These are phyloP conservation scores for Netelia inedita DNA, from an alignment of 2,888 invertebrate species.

Conservation along the genomic window DNA sequence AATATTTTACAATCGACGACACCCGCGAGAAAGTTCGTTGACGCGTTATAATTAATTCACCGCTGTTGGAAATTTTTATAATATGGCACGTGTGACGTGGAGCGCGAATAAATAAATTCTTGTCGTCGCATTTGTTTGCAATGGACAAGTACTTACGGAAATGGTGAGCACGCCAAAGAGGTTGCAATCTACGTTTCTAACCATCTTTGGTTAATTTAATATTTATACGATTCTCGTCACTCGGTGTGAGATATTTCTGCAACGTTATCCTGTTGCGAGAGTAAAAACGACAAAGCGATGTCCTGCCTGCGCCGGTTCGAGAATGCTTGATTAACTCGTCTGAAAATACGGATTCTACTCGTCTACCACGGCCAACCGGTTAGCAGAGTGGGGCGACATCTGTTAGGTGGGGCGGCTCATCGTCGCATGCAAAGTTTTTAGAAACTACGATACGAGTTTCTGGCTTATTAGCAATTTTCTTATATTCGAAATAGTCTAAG, in stretches of 20 bases:
- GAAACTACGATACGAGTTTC: conserved; percentile 48
- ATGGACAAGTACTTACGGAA: conserved; percentile 45
- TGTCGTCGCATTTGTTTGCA: background rate
- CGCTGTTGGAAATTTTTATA: background rate
- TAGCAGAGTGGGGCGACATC: conserved; percentile 52
- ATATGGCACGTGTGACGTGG: background rate
- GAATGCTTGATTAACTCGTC: conserved; percentile 45
- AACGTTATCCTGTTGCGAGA: background rate
- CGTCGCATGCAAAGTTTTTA: conserved; percentile 23
- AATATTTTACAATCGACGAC: background rate
- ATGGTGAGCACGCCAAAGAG: conserved; percentile 37
- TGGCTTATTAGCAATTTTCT: conserved; percentile 8
- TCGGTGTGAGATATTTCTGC: background rate
- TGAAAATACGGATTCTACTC: conserved; percentile 52
- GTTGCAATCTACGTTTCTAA: conserved; percentile 9
- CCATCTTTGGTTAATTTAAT: conserved; percentile 34
- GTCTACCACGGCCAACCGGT: conserved; percentile 59
- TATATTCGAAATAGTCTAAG: background rate
- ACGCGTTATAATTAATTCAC: conserved; percentile 10
- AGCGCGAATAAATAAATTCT: background rate
- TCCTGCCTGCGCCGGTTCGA: conserved; percentile 30
- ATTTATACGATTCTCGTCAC: no score
- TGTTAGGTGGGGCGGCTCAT: conserved; percentile 48
- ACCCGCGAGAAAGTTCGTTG: background rate
- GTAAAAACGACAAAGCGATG: conserved; percentile 1